Conservation (phyloP, 2,888 invertebrate species). For the Nomada fucata region DNA sequence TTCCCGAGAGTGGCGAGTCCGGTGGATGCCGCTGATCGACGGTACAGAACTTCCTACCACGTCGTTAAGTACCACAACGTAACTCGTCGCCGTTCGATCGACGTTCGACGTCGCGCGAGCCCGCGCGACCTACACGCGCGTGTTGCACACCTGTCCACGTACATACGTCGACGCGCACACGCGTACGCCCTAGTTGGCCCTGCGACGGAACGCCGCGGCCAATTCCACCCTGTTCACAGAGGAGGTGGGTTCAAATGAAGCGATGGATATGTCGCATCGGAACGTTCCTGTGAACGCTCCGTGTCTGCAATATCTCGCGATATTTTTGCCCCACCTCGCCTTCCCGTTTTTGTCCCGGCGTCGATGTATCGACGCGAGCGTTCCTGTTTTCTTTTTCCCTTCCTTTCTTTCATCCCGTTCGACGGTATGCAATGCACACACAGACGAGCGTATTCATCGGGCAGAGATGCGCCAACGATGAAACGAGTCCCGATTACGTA, state of each 20-base stretch:
- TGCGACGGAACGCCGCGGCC: conserved; percentile 6
- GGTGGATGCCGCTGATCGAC: conserved; percentile 29
- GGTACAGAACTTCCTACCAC: conserved; percentile 25
- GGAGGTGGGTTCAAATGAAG: conserved; percentile 15
- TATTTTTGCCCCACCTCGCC: conserved; percentile 11
- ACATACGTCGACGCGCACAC: neutral
- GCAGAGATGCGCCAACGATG: conserved; percentile 12
- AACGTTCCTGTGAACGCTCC: neutral
- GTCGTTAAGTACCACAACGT: conserved; percentile 27
- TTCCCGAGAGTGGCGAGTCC: conserved; percentile 3
- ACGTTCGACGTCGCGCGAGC: conserved; percentile 20
- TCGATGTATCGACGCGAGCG: neutral
- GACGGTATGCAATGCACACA: neutral
- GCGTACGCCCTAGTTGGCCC: neutral
- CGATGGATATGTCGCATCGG: conserved; percentile 22
- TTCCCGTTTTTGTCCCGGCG: conserved; percentile 6
- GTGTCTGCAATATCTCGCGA: neutral
- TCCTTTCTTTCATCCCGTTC: conserved; percentile 3
- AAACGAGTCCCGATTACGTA: conserved; percentile 32
- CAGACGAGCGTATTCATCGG: conserved; percentile 27
- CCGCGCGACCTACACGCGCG: conserved; percentile 12
- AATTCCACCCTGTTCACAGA: conserved; percentile 3
- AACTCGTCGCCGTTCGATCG: conserved; percentile 34
- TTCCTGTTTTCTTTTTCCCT: neutral
- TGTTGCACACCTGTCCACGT: neutral